phyloP scores from a whole-genome alignment of 2,888 invertebrate species.

The Mesorhabditis belari region DNA sequence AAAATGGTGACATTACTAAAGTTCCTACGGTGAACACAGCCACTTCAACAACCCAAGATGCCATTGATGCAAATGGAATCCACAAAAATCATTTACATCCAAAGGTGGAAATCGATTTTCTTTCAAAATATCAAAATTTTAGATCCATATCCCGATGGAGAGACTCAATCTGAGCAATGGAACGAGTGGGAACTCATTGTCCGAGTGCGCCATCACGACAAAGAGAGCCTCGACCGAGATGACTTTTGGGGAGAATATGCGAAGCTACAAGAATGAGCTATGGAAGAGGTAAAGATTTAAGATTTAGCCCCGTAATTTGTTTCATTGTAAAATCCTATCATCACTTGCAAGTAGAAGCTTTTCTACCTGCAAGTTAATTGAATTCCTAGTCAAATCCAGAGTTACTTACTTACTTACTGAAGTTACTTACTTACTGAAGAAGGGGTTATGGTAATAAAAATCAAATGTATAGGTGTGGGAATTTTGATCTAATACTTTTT shows the following conservation, averaged over 20 bases:
- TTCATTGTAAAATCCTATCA: neutral
- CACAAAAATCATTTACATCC: neutral
- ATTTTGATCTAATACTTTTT: too few species aligned
- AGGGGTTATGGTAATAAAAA: too few species aligned
- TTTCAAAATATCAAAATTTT: neutral
- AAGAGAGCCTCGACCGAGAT: neutral
- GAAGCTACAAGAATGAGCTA: constrained; percentile 30
- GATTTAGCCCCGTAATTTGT: neutral
- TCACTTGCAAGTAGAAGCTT: neutral
- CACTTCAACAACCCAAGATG: neutral
- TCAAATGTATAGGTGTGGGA: too few species aligned
- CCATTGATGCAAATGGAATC: neutral
- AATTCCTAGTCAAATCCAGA: too few species aligned
- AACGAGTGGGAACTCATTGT: neutral
- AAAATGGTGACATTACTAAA: too few species aligned
- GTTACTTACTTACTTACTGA: too few species aligned
- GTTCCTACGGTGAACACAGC: neutral
- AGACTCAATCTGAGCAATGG: neutral
- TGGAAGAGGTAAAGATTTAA: constrained; percentile 24
- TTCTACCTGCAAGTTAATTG: neutral
- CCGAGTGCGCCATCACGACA: neutral
- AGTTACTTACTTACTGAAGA: too few species aligned
- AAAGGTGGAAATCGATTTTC: neutral
- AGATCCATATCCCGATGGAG: neutral
- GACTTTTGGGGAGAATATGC: constrained; percentile 25